These are phyloP conservation scores for Prunella strophiata DNA, from an alignment of 2,797 vertebrate genomes.

Conservation along the genomic window DNA sequence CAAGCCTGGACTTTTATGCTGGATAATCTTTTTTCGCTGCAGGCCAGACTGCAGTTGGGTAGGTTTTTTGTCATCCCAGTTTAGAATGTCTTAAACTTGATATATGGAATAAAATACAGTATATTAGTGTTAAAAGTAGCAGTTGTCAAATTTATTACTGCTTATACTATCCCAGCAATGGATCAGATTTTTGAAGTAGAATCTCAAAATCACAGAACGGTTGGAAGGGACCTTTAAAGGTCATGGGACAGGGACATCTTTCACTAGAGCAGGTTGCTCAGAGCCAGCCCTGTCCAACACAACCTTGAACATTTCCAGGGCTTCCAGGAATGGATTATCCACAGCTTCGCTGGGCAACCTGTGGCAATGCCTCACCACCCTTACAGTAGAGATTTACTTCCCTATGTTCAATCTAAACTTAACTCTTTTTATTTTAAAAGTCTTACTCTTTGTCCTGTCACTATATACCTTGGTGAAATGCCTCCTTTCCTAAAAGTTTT, in stretches of 20 bases:
- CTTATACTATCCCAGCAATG: neutral
- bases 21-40: neutral
- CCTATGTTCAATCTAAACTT: neutral
- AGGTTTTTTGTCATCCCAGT: neutral
- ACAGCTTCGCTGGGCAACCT: neutral
- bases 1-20: neutral
- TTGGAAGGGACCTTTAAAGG: neutral
- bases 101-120: neutral
- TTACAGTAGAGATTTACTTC: neutral
- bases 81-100: neutral
- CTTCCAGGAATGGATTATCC: neutral
- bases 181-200: neutral
- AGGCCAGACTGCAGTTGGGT: neutral
- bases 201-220: neutral
- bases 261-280: neutral
- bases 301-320: neutral
- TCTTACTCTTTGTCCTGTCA: neutral
- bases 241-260: neutral
- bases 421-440: neutral
- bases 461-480: neutral
- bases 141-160: neutral
- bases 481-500: neutral
- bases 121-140: neutral
- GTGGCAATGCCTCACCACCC: neutral
- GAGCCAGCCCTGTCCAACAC: fast-evolving